These are phyloP conservation scores for Scartelaos histophorus DNA, from an alignment of 2,113 vertebrate species.

Conservation along the genomic window DNA sequence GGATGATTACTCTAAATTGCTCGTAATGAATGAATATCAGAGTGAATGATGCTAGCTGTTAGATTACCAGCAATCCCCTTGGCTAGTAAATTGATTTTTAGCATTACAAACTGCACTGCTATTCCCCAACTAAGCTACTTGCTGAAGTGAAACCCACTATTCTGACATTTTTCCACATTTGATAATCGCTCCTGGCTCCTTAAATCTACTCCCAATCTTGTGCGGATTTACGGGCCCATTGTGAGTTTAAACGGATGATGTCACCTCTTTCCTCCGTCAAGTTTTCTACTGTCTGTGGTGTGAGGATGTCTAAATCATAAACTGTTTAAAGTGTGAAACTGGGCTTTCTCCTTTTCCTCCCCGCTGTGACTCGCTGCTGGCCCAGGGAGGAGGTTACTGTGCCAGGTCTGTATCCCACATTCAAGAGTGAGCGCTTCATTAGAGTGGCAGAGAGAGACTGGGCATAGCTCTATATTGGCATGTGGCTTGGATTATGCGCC, in stretches of 20 bases:
- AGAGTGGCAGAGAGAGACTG: slow-evolving; percentile 57
- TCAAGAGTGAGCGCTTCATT: slow-evolving; percentile 47
- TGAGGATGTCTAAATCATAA: slow-evolving; percentile 52
- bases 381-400: slow-evolving; percentile 40
- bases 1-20: too few species aligned
- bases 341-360: slow-evolving; percentile 46
- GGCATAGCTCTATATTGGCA: slow-evolving; percentile 60
- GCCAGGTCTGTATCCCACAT: slow-evolving; percentile 52
- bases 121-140: not conserved
- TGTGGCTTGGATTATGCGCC: slow-evolving; percentile 68
- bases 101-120: not conserved
- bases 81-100: not conserved
- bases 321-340: slow-evolving; percentile 59
- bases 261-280: not conserved
- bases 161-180: slow-evolving; percentile 1
- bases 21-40: too few species aligned
- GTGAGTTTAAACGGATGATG: slow-evolving; percentile 11
- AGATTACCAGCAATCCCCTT: not conserved
- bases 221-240: not conserved
- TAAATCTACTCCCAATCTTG: not conserved
- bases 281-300: slow-evolving; percentile 14
- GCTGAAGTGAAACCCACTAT: not conserved
- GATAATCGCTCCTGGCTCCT: not conserved
- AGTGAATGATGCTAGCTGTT: not conserved
- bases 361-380: slow-evolving; percentile 52